Conservation (phyloP, 2,797 vertebrate genomes). For the Galaxias olidus region DNA sequence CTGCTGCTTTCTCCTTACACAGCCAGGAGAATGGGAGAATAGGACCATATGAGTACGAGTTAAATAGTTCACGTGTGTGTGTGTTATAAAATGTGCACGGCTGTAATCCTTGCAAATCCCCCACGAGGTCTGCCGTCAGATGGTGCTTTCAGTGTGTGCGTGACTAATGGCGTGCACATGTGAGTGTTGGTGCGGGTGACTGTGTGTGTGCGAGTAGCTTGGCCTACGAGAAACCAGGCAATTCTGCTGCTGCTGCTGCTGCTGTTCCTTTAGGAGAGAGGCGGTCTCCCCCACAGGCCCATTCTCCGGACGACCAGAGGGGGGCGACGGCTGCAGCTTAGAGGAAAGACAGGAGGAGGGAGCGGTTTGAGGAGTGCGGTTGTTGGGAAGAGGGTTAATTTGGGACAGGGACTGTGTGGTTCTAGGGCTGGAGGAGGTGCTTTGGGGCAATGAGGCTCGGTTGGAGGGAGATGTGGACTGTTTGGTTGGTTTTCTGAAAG, state of each 20-base stretch:
- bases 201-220: conserved; percentile 60
- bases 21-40: conserved; percentile 17
- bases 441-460: conserved; percentile 24
- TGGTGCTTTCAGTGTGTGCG: conserved; percentile 82
- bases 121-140: conserved; percentile 69
- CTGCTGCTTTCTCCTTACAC: too few relatives aligned
- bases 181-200: conserved; percentile 35
- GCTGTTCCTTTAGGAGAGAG: conserved; percentile 80
- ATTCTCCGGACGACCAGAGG: conserved; percentile 64
- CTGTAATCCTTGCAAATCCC: conserved; percentile 2
- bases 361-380: conserved; percentile 40
- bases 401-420: conserved; percentile 52
- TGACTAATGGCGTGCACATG: conserved; percentile 63
- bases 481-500: conserved; percentile 29
- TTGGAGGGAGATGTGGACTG: conserved; percentile 24
- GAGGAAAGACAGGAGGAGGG: conserved; percentile 28
- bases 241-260: conserved; percentile 81
- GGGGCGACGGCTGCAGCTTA: conserved; percentile 38
- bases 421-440: conserved; percentile 36
- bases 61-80: not conserved
- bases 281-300: conserved; percentile 78
- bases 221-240: conserved; percentile 68
- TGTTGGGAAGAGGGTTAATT: conserved; percentile 32
- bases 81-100: conserved; percentile 6
- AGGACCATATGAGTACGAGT: conserved; percentile 32